These are phyloP conservation scores for Hydrophis major DNA, from an alignment of 2,797 vertebrate species.

Conservation along the genomic window DNA sequence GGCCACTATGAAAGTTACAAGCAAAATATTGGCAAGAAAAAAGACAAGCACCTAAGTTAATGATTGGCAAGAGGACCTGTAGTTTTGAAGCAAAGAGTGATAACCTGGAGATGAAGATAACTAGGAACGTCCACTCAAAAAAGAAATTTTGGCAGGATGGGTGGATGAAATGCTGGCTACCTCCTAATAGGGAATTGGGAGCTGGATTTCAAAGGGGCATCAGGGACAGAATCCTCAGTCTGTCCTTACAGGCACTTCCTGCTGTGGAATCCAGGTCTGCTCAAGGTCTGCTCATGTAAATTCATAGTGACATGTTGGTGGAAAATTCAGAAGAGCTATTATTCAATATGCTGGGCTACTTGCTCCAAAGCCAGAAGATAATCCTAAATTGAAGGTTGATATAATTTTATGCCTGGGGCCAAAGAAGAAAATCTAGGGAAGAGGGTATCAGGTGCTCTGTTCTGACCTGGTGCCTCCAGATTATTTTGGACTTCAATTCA, in stretches of 20 bases:
- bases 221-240: not conserved
- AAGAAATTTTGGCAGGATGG: not conserved
- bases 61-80: not conserved
- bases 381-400: rapidly evolving
- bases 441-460: not conserved
- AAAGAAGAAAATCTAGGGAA: not conserved
- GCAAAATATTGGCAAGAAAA: constrained; percentile 52
- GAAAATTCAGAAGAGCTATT: rapidly evolving
- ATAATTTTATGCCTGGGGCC: not conserved
- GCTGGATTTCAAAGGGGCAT: not conserved
- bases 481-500: not conserved
- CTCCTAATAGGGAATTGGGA: not conserved
- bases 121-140: not conserved
- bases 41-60: rapidly evolving
- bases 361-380: not conserved
- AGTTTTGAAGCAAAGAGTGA: rapidly evolving
- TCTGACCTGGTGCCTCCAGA: not conserved
- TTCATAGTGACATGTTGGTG: not conserved
- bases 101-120: rapidly evolving
- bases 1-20: constrained; percentile 36
- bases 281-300: not conserved
- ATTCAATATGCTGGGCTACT: not conserved
- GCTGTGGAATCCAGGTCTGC: not conserved
- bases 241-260: not conserved
- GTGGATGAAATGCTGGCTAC: rapidly evolving